Evolutionary conservation across 2,797 vertebrate species (phyloP).

Genomic region (Pangasius macronema): DNA sequence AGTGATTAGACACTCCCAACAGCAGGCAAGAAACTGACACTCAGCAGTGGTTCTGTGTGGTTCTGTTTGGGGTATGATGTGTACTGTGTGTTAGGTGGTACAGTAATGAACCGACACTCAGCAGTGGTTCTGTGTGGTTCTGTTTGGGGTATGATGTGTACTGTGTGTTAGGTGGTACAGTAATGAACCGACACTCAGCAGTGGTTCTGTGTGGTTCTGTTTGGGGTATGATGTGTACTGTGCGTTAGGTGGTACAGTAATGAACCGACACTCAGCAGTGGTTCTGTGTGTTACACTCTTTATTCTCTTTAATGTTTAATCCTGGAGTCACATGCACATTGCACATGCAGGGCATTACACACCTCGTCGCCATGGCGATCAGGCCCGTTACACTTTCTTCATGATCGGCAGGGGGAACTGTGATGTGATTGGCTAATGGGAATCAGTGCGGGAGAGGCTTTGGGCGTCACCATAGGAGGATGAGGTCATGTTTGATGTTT

Average conservation of each 20-base stretch:
- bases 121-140: background rate
- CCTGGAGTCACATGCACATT: conserved; percentile 85
- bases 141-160: background rate
- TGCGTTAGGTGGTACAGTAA: background rate
- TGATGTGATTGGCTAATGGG: conserved; percentile 62
- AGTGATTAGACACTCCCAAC: background rate
- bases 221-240: background rate
- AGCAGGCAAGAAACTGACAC: background rate
- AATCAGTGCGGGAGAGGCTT: conserved; percentile 51
- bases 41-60: background rate
- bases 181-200: background rate
- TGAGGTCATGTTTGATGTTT: background rate
- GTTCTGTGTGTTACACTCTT: conserved; percentile 33
- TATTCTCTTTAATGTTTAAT: conserved; percentile 65
- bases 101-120: background rate
- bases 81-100: background rate
- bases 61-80: background rate
- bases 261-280: background rate
- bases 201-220: background rate
- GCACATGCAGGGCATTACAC: conserved; percentile 85
- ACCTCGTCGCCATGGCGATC: conserved; percentile 72
- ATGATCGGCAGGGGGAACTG: conserved; percentile 65
- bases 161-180: background rate
- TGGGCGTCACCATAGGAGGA: conserved; percentile 50
- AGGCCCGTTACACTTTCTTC: conserved; percentile 62